Evolutionary conservation across 2,888 invertebrate species (phyloP).

Genomic region (Ceriagrion tenellum): DNA sequence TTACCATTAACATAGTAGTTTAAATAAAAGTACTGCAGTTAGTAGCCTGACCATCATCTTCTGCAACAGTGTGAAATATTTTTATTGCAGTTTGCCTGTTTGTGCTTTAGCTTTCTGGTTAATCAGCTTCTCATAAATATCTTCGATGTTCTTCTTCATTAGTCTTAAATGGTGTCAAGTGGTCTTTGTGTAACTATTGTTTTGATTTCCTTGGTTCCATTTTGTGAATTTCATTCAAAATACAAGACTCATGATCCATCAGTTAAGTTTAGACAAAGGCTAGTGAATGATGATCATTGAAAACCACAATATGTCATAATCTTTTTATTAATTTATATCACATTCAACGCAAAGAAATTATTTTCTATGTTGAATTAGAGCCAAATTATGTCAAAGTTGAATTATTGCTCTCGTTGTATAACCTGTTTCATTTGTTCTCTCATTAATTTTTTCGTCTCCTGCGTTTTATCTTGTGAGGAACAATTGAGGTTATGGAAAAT

Average conservation of each 20-base stretch:
- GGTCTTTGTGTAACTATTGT: neutral
- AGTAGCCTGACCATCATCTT: conserved; percentile 30
- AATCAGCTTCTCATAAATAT: conserved; percentile 17
- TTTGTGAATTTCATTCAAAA: neutral
- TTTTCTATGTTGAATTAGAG: no score
- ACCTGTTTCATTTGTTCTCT: no score
- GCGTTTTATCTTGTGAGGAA: neutral
- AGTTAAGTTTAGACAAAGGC: no score
- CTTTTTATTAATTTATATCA: no score
- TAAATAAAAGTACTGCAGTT: neutral
- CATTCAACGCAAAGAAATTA: no score
- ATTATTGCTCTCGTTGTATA: no score
- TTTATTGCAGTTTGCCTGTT: conserved; percentile 53
- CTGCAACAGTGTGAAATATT: conserved; percentile 59
- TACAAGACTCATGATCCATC: neutral
- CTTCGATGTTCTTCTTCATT: neutral
- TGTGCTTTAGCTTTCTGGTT: conserved; percentile 43
- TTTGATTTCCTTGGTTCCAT: neutral
- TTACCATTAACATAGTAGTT: neutral
- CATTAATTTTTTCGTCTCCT: no score
- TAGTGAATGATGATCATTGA: no score
- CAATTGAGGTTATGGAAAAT: no score
- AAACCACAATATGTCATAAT: no score
- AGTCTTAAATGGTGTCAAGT: neutral
- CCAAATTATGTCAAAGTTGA: no score